Base-by-base conservation (phyloP, 2,113 vertebrate species). In the Excalfactoria chinensis region DNA sequence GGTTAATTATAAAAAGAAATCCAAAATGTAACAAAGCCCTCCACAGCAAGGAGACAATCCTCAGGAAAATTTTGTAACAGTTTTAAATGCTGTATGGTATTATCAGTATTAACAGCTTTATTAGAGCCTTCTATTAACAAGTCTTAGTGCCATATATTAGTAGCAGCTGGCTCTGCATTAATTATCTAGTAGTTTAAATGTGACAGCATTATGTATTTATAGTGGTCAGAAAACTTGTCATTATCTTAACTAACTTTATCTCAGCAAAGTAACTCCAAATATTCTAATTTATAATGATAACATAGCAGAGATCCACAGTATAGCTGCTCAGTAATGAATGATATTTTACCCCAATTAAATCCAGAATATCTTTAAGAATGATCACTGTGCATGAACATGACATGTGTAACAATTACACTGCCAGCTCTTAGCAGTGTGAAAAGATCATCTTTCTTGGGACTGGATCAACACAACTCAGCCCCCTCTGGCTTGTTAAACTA, bases 91-190 rank as follows among this genome's bases (percentile, higher is more conserved):
- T 74, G 30, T 60, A 71, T 63, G 43, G 64, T 60, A 68, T 93
- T 91, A 92, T 56, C 82, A 88, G 84, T 55, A 95, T 92, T 87
- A 96, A 95, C 84, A 95, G 71, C 87, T 90, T 92, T 94, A 92
- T 93, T 89, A 89, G 35, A 93, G 56, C n/a, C 89, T 73, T 83
- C 20, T 94, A 93, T 96, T 96, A 95, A 82, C 94, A 93, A 94
- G 84, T 91, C 80, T 95, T 87, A 79, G 32, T 80, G 46, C 55
- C 21, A 63, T 83, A 83, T 67, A 92, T 93, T 93, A 87, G 92
- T 90, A 93, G 90, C 95, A 96, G 55, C 81, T 96, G 95, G 86
- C 68, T 87, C 93, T 91, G 93, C 95, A 95, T 96, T 96, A 96
- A 96, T 96, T 96, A 96, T 90, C 92, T 87, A 48, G 78, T 85